Conservation (phyloP, 2,888 invertebrate genomes). For the Timema cristinae region DNA sequence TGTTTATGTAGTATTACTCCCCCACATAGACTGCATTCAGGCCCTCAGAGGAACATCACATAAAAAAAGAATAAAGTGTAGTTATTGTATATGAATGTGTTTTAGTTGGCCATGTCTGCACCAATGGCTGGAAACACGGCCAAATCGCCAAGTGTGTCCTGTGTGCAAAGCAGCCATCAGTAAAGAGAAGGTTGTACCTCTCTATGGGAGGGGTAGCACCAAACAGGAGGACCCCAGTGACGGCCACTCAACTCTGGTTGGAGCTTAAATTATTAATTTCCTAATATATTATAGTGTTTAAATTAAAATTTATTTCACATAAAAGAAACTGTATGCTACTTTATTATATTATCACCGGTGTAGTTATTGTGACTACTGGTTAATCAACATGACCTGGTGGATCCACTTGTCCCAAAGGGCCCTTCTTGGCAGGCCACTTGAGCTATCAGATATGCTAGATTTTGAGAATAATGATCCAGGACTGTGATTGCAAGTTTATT, state of each 20-base stretch:
- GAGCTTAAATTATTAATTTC: too few species aligned
- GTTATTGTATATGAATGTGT: too few species aligned
- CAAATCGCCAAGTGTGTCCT: conserved; percentile 89
- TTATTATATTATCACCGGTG: conserved; percentile 15
- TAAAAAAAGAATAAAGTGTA: too few species aligned
- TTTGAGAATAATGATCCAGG: too few species aligned
- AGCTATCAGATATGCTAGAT: too few species aligned
- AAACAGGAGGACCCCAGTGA: conserved; percentile 89
- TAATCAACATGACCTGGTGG: too few species aligned
- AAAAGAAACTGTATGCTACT: conserved; percentile 8
- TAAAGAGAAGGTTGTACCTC: conserved; percentile 94
- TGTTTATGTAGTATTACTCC: too few species aligned
- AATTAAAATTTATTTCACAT: conserved; percentile 16
- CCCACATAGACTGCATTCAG: too few species aligned
- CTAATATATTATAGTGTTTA: background rate
- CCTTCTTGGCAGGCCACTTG: too few species aligned
- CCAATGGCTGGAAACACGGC: conserved; percentile 95
- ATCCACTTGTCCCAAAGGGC: too few species aligned
- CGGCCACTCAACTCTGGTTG: conserved; percentile 45
- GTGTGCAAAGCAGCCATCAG: conserved; percentile 98
- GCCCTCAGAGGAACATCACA: too few species aligned
- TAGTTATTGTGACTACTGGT: background rate
- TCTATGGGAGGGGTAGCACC: conserved; percentile 91
- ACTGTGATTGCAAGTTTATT: too few species aligned
- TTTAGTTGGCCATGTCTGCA: conserved; percentile 90